Evolutionary conservation across 2,113 vertebrate species (phyloP).

Genomic region (Malurus elegans): DNA sequence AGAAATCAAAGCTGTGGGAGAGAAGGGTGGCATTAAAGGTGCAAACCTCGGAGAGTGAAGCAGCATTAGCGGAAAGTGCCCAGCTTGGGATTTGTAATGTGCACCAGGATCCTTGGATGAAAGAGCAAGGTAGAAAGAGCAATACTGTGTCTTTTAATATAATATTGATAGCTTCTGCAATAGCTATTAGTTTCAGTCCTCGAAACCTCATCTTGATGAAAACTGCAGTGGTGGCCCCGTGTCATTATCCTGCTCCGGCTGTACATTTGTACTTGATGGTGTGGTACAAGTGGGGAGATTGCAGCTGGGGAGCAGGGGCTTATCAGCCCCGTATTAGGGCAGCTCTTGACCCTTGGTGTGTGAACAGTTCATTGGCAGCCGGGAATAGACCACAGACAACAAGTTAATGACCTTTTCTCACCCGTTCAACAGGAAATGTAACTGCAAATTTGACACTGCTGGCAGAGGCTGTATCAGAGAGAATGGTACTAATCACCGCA

Average conservation of each 20-base stretch:
- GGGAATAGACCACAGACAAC: background rate
- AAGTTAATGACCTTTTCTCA: slow-evolving; percentile 46
- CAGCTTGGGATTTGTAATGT: background rate
- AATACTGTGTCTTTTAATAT: slow-evolving; percentile 11
- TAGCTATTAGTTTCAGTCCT: slow-evolving; percentile 38
- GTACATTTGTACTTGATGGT: background rate
- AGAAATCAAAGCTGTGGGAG: background rate
- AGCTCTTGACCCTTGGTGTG: slow-evolving; percentile 31
- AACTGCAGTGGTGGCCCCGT: background rate
- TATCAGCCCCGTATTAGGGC: background rate
- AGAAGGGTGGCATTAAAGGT: background rate
- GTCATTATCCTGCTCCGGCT: background rate
- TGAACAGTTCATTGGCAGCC: background rate
- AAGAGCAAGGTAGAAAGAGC: background rate
- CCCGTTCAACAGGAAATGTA: slow-evolving; percentile 20
- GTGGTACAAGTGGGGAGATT: background rate
- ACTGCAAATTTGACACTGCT: background rate
- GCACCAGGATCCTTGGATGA: background rate
- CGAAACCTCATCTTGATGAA: slow-evolving; percentile 28
- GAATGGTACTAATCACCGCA: background rate
- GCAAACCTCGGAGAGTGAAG: background rate
- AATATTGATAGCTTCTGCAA: slow-evolving; percentile 27
- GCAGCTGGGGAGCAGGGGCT: background rate
- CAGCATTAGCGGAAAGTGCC: background rate
- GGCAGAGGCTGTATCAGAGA: background rate